Evolutionary conservation across 2,113 vertebrate genomes (phyloP).

Genomic region (Tringa solitaria): DNA sequence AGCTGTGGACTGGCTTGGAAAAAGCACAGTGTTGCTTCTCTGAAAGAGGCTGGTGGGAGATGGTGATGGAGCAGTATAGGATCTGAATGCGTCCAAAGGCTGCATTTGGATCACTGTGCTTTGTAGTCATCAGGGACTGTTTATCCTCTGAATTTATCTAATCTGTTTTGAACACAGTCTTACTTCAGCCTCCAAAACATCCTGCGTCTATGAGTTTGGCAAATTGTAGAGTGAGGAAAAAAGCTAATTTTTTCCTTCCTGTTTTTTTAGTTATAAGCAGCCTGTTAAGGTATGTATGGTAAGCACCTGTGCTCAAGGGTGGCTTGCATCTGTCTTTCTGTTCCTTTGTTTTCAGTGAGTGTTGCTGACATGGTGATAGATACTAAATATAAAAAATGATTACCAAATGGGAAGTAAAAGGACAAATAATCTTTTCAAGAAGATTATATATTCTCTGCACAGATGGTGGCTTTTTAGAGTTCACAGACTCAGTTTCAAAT

Average conservation of each 20-base stretch:
- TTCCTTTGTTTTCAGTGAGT: conserved; percentile 1
- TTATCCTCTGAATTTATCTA: not conserved
- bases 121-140: not conserved
- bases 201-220: not conserved
- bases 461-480: not conserved
- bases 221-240: not conserved
- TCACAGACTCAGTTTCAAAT: not conserved
- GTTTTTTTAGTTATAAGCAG: not conserved
- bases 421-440: conserved; percentile 17
- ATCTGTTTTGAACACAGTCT: not conserved
- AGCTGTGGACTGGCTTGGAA: not conserved
- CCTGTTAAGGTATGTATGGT: not conserved
- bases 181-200: not conserved
- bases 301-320: conserved; percentile 3
- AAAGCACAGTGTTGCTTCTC: not conserved
- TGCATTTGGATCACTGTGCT: not conserved
- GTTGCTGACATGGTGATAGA: not conserved
- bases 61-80: not conserved
- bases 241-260: not conserved
- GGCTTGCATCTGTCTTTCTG: not conserved
- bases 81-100: not conserved
- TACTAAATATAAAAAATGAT: conserved; percentile 1
- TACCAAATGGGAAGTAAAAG: not conserved
- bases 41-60: not conserved
- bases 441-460: not conserved